These are phyloP conservation scores for Nineta flava DNA, from an alignment of 2,888 invertebrate species.

Conservation along the genomic window DNA sequence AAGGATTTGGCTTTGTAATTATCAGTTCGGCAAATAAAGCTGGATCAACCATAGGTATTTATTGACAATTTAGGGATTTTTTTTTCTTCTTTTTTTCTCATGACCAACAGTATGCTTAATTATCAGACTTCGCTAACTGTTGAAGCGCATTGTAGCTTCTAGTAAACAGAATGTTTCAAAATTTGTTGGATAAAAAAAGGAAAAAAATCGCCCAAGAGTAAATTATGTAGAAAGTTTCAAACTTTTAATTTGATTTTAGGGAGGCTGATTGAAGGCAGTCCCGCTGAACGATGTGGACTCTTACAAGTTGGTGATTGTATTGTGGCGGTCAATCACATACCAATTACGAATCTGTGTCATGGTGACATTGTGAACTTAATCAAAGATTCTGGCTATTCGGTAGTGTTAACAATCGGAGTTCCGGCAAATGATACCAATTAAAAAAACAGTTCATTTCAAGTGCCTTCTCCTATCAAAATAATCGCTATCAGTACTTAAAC, in stretches of 20 bases:
- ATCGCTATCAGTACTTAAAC: too few species aligned
- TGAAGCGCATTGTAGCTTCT: too few species aligned
- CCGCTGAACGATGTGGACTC: constrained; percentile 84
- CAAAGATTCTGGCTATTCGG: constrained; percentile 86
- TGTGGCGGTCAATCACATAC: constrained; percentile 83
- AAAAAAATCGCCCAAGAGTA: too few species aligned
- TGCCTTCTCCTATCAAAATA: too few species aligned
- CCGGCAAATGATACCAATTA: constrained; percentile 30
- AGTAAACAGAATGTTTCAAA: too few species aligned
- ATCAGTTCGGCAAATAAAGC: constrained; percentile 87
- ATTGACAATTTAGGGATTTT: constrained; percentile 3
- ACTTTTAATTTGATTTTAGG: constrained; percentile 36
- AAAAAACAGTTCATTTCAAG: not conserved
- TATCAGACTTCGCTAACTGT: too few species aligned
- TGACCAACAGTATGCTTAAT: too few species aligned
- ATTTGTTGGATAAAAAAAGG: not conserved
- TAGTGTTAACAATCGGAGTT: constrained; percentile 65
- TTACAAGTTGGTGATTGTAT: constrained; percentile 91
- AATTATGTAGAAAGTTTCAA: not conserved
- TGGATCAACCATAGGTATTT: constrained; percentile 69
- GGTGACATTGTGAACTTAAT: constrained; percentile 95
- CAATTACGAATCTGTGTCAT: constrained; percentile 83
- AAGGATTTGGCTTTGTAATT: constrained; percentile 98
- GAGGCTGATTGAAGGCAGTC: constrained; percentile 86
- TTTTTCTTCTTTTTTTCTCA: not conserved